Evolutionary conservation across 2,888 invertebrate genomes (phyloP), one percentile per base, ranked within the genome.

Genomic region (Pammene fasciana): DNA sequence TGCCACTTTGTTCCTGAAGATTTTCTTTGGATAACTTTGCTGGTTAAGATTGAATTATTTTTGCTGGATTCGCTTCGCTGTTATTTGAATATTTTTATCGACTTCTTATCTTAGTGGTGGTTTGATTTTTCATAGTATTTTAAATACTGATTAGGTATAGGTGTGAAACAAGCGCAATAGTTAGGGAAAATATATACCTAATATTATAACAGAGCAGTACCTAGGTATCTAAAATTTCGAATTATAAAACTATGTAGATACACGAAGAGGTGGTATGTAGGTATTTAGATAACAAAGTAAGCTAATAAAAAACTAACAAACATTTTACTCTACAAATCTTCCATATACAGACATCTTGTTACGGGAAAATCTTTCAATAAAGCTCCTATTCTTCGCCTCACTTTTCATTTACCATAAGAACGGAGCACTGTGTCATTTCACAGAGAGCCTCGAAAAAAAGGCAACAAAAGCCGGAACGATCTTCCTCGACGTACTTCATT

Each of bases 401-500:
- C 59, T 70, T 65, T 65, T 65, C 68, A 70, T 70, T 70, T 65
- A 65, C 68, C 59, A 59, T 60, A 60, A 68, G 68, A 65, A 65
- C 68, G 65, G 68, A 59, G 54, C 64, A 70, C 65, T 70, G 59
- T 70, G 65, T 65, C 65, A 65, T 70, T 70, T 65, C 65, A 68
- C 56, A 62, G 65, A 59, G 54, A 70, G 68, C 62, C 54, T 71
- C 68, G 68, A 67, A 68, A 72, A 26, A 70, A 70, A 70, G 68
- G 73, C 73, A 75, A 79, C 76, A 79, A 78, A 76, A 76, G 77
- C 68, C 71, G 72, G 68, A 73, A 71, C 75, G 77, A 78, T 81
- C 75, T 77, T 73, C 77, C 75, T 75, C 76, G 79, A 74, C 75
- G 80, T 74, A 75, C 82, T 86, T 87, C 86, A 86, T 86, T 87